These are phyloP conservation scores for Zeuzera pyrina DNA, from an alignment of 2,888 invertebrate genomes.

Conservation along the genomic window DNA sequence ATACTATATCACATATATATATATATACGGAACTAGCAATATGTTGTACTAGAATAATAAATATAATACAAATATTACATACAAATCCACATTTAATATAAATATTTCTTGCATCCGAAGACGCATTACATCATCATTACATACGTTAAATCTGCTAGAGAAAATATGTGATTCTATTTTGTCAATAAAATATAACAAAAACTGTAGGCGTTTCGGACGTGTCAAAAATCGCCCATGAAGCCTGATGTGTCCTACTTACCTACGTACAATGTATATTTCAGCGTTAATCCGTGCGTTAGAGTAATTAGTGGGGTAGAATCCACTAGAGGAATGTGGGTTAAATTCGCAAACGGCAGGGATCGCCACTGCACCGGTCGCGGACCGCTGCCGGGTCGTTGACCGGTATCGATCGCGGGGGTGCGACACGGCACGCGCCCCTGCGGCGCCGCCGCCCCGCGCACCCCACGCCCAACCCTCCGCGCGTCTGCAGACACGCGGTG, in stretches of 20 bases:
- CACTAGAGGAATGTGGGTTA: constrained; percentile 48
- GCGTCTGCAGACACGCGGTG: constrained; percentile 26
- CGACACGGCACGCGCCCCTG: constrained; percentile 45
- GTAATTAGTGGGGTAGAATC: constrained; percentile 44
- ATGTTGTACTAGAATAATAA: too few relatives aligned
- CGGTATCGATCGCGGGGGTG: constrained; percentile 65
- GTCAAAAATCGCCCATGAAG: constrained; percentile 18
- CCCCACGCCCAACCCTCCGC: constrained; percentile 23
- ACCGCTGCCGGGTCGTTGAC: constrained; percentile 61
- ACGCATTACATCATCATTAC: too few relatives aligned
- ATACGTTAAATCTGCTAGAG: too few relatives aligned
- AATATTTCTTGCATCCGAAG: too few relatives aligned
- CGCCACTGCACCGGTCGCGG: constrained; percentile 59
- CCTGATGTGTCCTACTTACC: constrained; percentile 40
- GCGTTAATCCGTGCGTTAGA: constrained; percentile 40
- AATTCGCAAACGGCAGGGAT: constrained; percentile 33
- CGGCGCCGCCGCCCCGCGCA: constrained; percentile 30
- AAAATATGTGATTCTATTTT: too few relatives aligned
- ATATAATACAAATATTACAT: too few relatives aligned
- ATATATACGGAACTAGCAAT: too few relatives aligned
- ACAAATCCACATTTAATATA: too few relatives aligned
- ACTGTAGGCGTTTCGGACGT: too few relatives aligned
- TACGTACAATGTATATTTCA: constrained; percentile 41
- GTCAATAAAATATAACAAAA: too few relatives aligned
- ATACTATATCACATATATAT: too few relatives aligned